Base-by-base conservation (phyloP, 2,113 vertebrate genomes). In the Forbesichthys agassizii region DNA sequence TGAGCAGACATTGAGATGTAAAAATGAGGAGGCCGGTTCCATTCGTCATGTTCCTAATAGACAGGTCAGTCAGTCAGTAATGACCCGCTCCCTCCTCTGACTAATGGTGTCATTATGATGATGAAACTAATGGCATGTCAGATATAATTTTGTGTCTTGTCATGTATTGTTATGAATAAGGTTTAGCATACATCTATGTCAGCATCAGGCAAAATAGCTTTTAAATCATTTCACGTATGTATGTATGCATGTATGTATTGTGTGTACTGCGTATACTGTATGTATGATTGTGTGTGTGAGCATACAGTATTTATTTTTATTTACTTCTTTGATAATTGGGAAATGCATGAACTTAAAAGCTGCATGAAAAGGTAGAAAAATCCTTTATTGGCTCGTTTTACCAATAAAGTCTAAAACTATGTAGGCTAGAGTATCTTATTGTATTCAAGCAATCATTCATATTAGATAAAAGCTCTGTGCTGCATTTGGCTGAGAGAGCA, bases 391-490 rank as follows among this genome's bases (percentile, higher is more conserved):
- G 53, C 67, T 62, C 61, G 54, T 3, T 77, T 87, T 84, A 81
- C 79, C 71, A 82, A 81, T 72, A 71, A 81, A 64, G 85, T 77
- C 60, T 0, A 1, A 66, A 59, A 63, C 27, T 56, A 60, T 33
- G 61, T 61, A 69, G 18, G 58, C 54, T 42, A 70, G 68, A 64
- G 79, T 68, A 63, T 74, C 64, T 75, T 42, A 62, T 70, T 74
- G 84, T 77, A 89, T 86, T 84, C 74, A 55, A 84, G 61, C 58
- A 65, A 63, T 74, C 79, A 57, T 20, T 9, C 77, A 74, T 81
- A 66, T 63, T 8, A 48, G 79, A 68, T 82, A 68, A 87, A 82
- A 77, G 64, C 58, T 75, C 69, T 78, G 55, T 48, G 70, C 52
- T 75, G 61, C 68, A 71, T 84, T 76, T 77, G 69, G 66, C 11